Evolutionary conservation across 2,888 invertebrate species (phyloP), one percentile per base, ranked within the genome.

Genomic region (Trichopria drosophilae): DNA sequence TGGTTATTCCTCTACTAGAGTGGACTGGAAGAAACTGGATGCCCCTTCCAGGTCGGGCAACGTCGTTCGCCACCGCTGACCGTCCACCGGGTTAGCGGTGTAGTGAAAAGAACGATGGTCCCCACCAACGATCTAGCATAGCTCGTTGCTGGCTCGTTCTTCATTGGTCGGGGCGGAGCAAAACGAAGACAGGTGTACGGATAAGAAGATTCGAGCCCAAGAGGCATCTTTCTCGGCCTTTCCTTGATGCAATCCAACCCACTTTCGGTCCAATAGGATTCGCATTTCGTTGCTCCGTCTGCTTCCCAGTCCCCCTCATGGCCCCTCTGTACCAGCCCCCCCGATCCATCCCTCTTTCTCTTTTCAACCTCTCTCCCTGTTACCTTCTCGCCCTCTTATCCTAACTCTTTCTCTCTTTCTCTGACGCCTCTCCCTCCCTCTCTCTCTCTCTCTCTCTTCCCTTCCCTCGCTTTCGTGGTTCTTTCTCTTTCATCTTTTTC

Each of bases 131-230:
- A 51, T n/a, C n/a, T n/a, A n/a, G n/a, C n/a, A n/a, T n/a, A 50
- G 62, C 49, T 55, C 56, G 43, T 37, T n/a, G n/a, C n/a, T 29
- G 58, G 36, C 52, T 32, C 57, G 51, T 43, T 60, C 59, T 59
- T 64, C 61, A 71, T 72, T 72, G 72, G 72, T 67, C 65, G 69
- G 68, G 72, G 72, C 71, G 72, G 69, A 62, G 70, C 72, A 54
- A 59, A 72, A 68, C 60, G 70, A 67, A 60, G 72, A 69, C 65
- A 74, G 71, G 70, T 71, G 69, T 59, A 59, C 51, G 49, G 28
- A n/a, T n/a, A n/a, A n/a, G n/a, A n/a, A n/a, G n/a, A n/a, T n/a
- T n/a, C n/a, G n/a, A n/a, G n/a, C 22, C 41, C 28, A 28, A 18
- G 32, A 12, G 24, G 24, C 24, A 24, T 6, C 24, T 24, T 24